Base-by-base conservation (phyloP, 1,140 invertebrate species). In the Trachymyrmex cornetzi region DNA sequence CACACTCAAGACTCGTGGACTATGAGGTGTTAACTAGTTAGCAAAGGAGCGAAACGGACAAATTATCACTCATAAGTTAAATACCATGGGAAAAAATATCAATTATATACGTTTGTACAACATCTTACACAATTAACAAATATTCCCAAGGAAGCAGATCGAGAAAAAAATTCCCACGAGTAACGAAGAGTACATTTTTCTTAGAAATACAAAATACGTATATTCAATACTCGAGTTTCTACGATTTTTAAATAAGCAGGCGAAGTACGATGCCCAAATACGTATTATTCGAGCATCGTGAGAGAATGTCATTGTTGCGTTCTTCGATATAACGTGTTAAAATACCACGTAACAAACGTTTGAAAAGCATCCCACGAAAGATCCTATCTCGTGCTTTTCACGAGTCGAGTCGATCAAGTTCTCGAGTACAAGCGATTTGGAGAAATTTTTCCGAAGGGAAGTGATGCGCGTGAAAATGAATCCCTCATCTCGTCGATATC, bases 161-260 rank as follows among this genome's bases (percentile, higher is more conserved):
- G 38, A 67, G 34, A 67, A 67, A 34, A 69, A 69, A 69, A 69
- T 69, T 69, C 66, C 66, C 66, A 69, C 66, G 66, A 50, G 12
- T 24, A 12, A 4, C 22, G 14, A 69, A 24, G 66, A 7, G 14
- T 69, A 69, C 16, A 48, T 7, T 48, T 24, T 69, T 69, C 38
- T 69, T 27, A 74, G 50, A 53, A 74, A 7, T 9, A 14, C 16
- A 30, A 12, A 74, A 55, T 74, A 38, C 16, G 9, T 38, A 14
- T 14, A 53, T 74, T 9, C 16, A 30, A 55, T 5, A 74, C 19
- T 30, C 24, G 48, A 72, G 48, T 74, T 30, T 19, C 48, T 30
- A 74, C 14, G 11, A 74, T 55, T 74, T 55, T 74, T 74, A 16
- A 30, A 74, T n/a, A 74, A 55, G 24, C 24, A 34, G 7, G 11